phyloP scores from a whole-genome alignment of 2,113 vertebrate genomes.

The Chaetodon auriga region DNA sequence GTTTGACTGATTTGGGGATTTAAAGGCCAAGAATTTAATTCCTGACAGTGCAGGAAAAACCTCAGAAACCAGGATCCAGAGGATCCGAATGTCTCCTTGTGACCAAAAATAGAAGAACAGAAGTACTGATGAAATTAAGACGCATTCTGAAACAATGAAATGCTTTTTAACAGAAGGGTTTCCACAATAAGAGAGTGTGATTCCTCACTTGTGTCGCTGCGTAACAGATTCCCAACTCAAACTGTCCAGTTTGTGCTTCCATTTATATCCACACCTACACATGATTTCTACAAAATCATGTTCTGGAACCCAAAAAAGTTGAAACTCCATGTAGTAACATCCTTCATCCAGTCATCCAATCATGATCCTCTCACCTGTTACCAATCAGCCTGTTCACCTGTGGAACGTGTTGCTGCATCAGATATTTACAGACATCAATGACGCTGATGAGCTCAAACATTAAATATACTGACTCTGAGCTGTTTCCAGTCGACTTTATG shows the following conservation, averaged over 20 bases:
- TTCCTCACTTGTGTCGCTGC: not conserved
- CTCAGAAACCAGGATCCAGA: not conserved
- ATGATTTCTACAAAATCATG: not conserved
- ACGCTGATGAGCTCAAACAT: no score
- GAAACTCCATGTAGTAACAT: no score
- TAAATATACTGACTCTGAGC: no score
- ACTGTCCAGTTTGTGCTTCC: not conserved
- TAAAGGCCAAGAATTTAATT: slow-evolving; percentile 37
- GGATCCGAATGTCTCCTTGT: slow-evolving; percentile 20
- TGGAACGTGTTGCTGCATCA: no score
- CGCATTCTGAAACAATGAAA: not conserved
- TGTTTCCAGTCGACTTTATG: no score
- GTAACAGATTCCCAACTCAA: not conserved
- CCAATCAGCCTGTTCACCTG: no score
- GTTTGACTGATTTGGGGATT: slow-evolving; percentile 34
- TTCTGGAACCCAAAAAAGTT: no score
- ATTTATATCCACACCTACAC: not conserved
- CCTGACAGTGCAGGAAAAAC: slow-evolving; percentile 3
- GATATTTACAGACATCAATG: no score
- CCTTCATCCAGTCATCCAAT: no score
- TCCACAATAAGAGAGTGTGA: not conserved
- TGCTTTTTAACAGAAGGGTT: not conserved
- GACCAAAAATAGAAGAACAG: slow-evolving; percentile 6
- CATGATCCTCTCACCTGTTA: no score
- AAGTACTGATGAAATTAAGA: not conserved